Base-by-base conservation (phyloP, 1,140 invertebrate species). In the Drosophila arizonae region DNA sequence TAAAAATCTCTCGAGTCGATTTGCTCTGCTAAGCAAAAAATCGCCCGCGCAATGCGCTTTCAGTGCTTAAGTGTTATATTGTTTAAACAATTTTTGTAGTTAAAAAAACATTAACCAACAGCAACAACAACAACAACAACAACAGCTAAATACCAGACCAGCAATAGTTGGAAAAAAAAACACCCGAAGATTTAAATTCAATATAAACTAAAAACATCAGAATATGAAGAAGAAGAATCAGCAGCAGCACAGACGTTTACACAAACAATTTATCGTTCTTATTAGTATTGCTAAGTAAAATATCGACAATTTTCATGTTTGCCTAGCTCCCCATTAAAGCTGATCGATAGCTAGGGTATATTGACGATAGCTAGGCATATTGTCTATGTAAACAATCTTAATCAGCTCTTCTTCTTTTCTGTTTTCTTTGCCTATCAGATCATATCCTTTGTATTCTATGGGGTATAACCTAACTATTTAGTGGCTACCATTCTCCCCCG, bases 251-350 rank as follows among this genome's bases (percentile, higher is more conserved):
- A 8, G 33, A 48, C 65, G 52, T 54, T 30, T 39, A 74, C 51
- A 56, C 71, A 60, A 62, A 79, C 65, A 79, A 71, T 79, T 68
- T 67, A 85, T 80, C 28, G 69, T 68, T 80, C 71, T 84, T 85
- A 84, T 80, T 85, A 84, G 66, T 84, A 80, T 85, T 85, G 68
- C 73, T 74, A 80, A 84, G 81, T 84, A 80, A 80, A 80, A 80
- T 85, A 80, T 80, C 50, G 17, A 46, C 48, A 81, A 60, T 21
- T 60, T 48, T 46, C 36, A 39, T 75, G 56, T 64, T 62, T 70
- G n/a, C 43, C 57, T 45, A 62, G 24, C 21, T 50, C 5, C 24
- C 21, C 48, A 50, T 50, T 50, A 10, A 26, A 11, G 4, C 1
- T 24, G 48, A 13, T 2, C 21, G 1, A 5, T 1, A 50, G n/a